Base-by-base conservation (phyloP, 2,888 invertebrate species). In the Alloscopus bannaensis region DNA sequence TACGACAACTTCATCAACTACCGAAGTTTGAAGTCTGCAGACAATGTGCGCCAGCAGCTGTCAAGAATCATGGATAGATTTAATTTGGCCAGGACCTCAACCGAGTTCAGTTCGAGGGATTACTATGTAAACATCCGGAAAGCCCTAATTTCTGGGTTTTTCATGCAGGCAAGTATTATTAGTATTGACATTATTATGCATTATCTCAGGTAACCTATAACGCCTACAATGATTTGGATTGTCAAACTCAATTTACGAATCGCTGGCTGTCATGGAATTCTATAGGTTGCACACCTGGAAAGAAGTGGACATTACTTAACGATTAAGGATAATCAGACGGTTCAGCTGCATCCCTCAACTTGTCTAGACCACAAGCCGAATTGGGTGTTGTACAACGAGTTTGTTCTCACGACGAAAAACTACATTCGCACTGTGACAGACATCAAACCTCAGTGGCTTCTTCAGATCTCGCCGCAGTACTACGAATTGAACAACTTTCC, bases 381-480 rank as follows among this genome's bases (percentile, higher is more conserved):
- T 89, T 99, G 99, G 99, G 99, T 99, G 47, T 94, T 99, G 80
- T 99, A 99, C 90, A 99, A 99, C 90, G 99, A 99, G 90, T 99
- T 99, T 88, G 99, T 99, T 60, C 91, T 99, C 85, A 99, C 99
- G 82, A 98, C 99, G 80, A 99, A 99, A 90, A 99, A 99, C 90
- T 99, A 99, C 89, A 99, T 99, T 87, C 91, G 99, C 85, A 99
- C 99, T 0, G 98, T 99, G 16, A 98, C 98, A 0, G 99, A 99
- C 87, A 96, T 99, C 84, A 99, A 99, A 91, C 96, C 96, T 86
- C 96, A 96, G 88, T 96, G 99, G 99, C 90, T 99, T 68, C 90
- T 99, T 24, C 94, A 94, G 88, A 94, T 98, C 82, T 97, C 99
- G 0, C 98, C 99, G 0, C 98, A 98, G 89, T 99, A 99, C 91